These are phyloP conservation scores for Gari tellinella DNA, from an alignment of 2,888 invertebrate species.

Conservation along the genomic window DNA sequence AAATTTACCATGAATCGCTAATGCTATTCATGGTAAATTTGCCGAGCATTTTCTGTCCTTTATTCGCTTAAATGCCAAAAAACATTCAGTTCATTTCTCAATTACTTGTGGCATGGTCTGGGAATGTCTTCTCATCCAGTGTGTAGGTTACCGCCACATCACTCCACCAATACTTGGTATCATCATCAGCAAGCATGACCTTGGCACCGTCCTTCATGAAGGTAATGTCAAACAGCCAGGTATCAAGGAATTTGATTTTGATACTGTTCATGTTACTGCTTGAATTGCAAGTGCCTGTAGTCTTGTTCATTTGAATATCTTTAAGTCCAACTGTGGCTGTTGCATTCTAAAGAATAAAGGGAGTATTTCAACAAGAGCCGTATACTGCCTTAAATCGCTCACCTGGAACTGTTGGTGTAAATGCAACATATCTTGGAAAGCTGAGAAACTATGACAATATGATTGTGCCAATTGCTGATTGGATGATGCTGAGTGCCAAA, in stretches of 20 bases:
- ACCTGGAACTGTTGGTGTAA: too few species aligned
- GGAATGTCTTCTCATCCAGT: neutral
- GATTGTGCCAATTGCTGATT: too few species aligned
- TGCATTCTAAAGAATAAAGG: conserved; percentile 7
- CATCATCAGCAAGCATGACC: conserved; percentile 14
- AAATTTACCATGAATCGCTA: too few species aligned
- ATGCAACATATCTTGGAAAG: too few species aligned
- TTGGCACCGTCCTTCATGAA: neutral
- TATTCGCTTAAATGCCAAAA: too few species aligned
- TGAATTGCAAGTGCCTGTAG: conserved; percentile 19
- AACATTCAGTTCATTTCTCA: too few species aligned
- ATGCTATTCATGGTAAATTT: too few species aligned
- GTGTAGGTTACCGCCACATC: conserved; percentile 1
- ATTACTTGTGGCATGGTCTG: too few species aligned
- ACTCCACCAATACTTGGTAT: conserved; percentile 17
- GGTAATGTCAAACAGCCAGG: conserved; percentile 17
- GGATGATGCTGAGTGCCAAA: neutral
- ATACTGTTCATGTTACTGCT: conserved; percentile 15
- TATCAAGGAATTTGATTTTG: conserved; percentile 3
- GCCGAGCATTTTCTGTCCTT: too few species aligned
- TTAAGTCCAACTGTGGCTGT: conserved; percentile 13
- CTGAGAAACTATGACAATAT: too few species aligned
- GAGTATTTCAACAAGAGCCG: too few species aligned
- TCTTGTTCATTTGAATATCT: neutral
- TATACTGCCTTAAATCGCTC: too few species aligned